These are phyloP conservation scores for Strigamia transsilvanica DNA, from an alignment of 2,888 invertebrate genomes.

Conservation along the genomic window DNA sequence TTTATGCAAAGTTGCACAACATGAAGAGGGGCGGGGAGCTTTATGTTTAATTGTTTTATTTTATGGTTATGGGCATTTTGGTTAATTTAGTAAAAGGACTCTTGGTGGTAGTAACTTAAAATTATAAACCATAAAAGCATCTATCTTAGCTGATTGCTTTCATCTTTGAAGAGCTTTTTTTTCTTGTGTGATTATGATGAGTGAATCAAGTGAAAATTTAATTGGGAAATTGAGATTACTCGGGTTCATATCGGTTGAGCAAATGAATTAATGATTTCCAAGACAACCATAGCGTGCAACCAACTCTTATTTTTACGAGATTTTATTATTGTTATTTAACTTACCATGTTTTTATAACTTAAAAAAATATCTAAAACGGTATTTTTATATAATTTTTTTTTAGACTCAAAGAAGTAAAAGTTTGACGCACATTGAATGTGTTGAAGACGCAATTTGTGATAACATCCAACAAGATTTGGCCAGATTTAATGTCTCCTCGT, in stretches of 20 bases:
- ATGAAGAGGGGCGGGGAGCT: neutral
- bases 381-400: neutral
- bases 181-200: neutral
- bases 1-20: neutral
- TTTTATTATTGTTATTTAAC: no score
- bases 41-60: slow-evolving; percentile 1
- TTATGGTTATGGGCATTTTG: neutral
- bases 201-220: slow-evolving; percentile 36
- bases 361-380: neutral
- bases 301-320: neutral
- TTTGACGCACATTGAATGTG: slow-evolving; percentile 34
- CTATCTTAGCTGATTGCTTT: slow-evolving; percentile 25
- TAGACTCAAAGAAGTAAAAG: slow-evolving; percentile 45
- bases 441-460: slow-evolving; percentile 37
- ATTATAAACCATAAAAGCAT: slow-evolving; percentile 47
- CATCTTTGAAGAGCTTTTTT: slow-evolving; percentile 40
- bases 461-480: slow-evolving; percentile 43
- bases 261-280: slow-evolving; percentile 3
- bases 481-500: neutral
- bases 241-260: neutral
- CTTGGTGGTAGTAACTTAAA: slow-evolving; percentile 27
- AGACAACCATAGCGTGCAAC: neutral
- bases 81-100: neutral
- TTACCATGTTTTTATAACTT: no score
- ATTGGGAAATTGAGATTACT: slow-evolving; percentile 27